Evolutionary conservation across 2,888 invertebrate species (phyloP).

Genomic region (Tricholauxania praeusta): DNA sequence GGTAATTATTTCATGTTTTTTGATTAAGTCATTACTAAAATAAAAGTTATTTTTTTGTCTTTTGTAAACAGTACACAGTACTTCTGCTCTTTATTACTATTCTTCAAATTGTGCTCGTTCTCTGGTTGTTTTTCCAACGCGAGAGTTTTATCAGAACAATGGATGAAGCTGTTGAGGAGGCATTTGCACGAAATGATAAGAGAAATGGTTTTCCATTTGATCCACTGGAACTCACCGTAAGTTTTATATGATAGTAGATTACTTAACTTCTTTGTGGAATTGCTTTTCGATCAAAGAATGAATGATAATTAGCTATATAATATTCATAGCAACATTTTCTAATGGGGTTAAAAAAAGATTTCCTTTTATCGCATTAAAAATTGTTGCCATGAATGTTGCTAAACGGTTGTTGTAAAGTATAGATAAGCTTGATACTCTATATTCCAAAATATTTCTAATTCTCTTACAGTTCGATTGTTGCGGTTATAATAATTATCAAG

Average conservation of each 20-base stretch:
- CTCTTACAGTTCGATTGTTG: conserved; percentile 60
- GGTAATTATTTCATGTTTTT: no score
- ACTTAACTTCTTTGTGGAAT: no score
- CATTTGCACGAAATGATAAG: conserved; percentile 54
- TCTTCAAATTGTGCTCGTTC: conserved; percentile 78
- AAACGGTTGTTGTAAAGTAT: no score
- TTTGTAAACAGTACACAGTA: conserved; percentile 74
- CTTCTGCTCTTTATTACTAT: conserved; percentile 79
- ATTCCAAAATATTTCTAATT: no score
- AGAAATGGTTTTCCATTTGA: conserved; percentile 59
- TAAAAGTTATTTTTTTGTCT: no score
- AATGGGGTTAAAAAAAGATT: no score
- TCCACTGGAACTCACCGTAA: conserved; percentile 58
- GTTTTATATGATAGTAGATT: conserved; percentile 36
- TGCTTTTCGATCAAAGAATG: no score
- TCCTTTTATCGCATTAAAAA: no score
- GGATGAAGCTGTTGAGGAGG: conserved; percentile 69
- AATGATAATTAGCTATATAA: no score
- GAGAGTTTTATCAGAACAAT: conserved; percentile 71
- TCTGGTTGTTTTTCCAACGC: conserved; percentile 76
- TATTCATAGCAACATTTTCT: not conserved
- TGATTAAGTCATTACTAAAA: no score
- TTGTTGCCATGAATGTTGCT: no score
- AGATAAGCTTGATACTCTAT: no score
- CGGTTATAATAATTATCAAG: conserved; percentile 48